phyloP scores from a whole-genome alignment of 2,113 vertebrate genomes.

The Carassius carassius region DNA sequence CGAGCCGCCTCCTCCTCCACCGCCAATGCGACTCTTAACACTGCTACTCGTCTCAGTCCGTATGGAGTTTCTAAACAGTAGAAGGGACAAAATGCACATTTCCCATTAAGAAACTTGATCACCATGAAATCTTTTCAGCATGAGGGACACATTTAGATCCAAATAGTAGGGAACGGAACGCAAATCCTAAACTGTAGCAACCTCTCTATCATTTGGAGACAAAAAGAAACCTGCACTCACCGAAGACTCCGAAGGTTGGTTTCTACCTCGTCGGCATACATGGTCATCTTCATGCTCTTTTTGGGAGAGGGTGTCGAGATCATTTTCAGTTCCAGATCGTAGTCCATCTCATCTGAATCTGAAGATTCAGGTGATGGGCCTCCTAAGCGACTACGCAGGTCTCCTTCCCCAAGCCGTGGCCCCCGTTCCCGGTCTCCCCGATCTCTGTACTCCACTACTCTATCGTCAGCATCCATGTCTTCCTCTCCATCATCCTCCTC shows the following conservation, averaged over 20 bases:
- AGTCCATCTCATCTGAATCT: constrained; percentile 98
- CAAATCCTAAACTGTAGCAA: background rate
- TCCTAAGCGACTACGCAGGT: constrained; percentile 47
- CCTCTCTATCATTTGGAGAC: too few relatives aligned
- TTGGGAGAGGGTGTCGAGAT: constrained; percentile 97
- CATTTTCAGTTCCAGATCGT: constrained; percentile 98
- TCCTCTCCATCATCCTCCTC: constrained; percentile 80
- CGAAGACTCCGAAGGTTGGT: constrained; percentile 88
- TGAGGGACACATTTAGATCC: background rate
- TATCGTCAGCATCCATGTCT: constrained; percentile 93
- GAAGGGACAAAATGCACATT: background rate
- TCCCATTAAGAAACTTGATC: background rate
- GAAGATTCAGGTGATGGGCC: constrained; percentile 75
- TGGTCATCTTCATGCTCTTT: constrained; percentile 99
- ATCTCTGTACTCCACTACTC: constrained; percentile 89
- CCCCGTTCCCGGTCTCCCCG: constrained; percentile 71
- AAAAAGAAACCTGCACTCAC: constrained; percentile 67
- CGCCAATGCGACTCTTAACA: constrained; percentile 86
- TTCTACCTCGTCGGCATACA: constrained; percentile 97
- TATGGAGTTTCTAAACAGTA: constrained; percentile 79
- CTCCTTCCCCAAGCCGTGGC: constrained; percentile 65
- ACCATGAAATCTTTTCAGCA: background rate
- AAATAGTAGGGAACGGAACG: background rate
- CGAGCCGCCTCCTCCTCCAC: background rate
- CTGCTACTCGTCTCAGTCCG: constrained; percentile 78